Conservation (phyloP, 2,113 vertebrate genomes). For the Synchiropus splendidus region DNA sequence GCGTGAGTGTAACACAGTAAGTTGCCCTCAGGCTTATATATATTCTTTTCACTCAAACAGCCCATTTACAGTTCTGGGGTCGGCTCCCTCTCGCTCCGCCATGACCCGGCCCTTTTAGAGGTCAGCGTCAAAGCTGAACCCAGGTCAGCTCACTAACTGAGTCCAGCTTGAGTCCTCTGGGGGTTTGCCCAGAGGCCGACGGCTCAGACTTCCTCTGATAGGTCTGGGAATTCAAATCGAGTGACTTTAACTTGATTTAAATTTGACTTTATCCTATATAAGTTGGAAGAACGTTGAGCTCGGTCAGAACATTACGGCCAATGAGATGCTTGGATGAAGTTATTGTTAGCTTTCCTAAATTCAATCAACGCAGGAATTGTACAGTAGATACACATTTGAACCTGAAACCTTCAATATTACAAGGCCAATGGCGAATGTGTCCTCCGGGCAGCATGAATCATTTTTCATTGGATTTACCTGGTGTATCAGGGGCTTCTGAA, state of each 20-base stretch:
- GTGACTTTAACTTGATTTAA: no score
- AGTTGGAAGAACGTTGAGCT: no score
- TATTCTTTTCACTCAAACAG: conserved; percentile 46
- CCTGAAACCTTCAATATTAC: conserved; percentile 22
- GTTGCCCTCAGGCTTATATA: conserved; percentile 29
- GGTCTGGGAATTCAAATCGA: not conserved
- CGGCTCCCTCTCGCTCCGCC: conserved; percentile 36
- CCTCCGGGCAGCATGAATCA: conserved; percentile 27
- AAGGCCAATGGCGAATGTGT: not conserved
- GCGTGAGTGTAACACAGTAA: conserved; percentile 38
- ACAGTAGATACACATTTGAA: conserved; percentile 2
- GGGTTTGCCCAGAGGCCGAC: conserved; percentile 4
- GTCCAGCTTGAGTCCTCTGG: conserved; percentile 34
- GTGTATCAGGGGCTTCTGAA: conserved; percentile 13
- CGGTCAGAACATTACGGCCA: no score
- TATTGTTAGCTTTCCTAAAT: no score
- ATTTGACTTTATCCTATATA: no score
- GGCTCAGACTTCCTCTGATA: not conserved
- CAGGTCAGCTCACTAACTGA: conserved; percentile 37
- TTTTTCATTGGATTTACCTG: conserved; percentile 37
- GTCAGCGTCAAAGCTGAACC: conserved; percentile 48
- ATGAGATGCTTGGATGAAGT: no score
- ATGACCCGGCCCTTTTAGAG: conserved; percentile 36
- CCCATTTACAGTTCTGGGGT: conserved; percentile 53
- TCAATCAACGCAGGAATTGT: no score